phyloP scores from a whole-genome alignment of 23 tunicate species.

The Trididemnum nubilum region DNA sequence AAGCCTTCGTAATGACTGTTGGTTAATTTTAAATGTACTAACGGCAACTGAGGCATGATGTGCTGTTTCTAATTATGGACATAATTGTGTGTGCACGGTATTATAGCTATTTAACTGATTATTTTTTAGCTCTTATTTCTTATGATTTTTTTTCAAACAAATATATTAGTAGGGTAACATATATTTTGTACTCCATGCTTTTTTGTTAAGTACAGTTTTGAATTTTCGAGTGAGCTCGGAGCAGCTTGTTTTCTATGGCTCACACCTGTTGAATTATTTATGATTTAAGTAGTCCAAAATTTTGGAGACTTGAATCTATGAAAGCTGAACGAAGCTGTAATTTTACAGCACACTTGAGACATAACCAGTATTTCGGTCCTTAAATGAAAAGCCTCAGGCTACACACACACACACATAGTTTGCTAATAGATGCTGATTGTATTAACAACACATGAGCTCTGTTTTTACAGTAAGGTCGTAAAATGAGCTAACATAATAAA shows the following conservation, averaged over 20 bases:
- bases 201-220: no score
- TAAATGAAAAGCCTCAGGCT: constrained; percentile 3
- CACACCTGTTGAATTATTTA: constrained; percentile 1
- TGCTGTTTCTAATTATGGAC: background rate
- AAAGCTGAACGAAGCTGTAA: background rate
- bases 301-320: background rate
- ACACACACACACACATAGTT: background rate
- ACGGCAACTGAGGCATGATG: background rate
- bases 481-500: background rate
- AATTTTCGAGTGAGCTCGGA: no score
- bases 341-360: background rate
- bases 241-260: no score
- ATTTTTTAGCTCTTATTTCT: no score
- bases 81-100: no score
- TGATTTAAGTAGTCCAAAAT: background rate
- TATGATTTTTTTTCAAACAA: no score
- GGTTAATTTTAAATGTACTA: background rate
- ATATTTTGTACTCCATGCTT: no score
- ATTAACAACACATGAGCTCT: background rate
- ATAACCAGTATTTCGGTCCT: background rate
- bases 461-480: constrained; percentile 1
- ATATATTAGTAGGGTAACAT: no score
- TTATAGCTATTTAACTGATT: no score
- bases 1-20: background rate
- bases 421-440: constrained; percentile 10